Conservation (phyloP, 2,113 vertebrate species). For the Felis chaus region DNA sequence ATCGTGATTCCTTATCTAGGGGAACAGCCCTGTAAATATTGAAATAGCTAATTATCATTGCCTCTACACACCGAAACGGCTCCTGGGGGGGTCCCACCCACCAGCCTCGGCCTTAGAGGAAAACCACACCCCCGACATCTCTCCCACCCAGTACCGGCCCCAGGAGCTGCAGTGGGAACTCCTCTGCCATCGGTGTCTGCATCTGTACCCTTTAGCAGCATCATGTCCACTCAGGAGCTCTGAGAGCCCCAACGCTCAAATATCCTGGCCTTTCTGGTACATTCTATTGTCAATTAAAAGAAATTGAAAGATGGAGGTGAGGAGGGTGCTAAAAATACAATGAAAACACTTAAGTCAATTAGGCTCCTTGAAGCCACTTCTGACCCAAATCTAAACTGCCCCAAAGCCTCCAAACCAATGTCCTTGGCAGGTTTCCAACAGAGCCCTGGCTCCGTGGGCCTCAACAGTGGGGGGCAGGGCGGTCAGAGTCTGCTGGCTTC, state of each 20-base stretch:
- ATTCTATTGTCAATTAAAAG: slow-evolving; percentile 7
- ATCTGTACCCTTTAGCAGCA: background rate
- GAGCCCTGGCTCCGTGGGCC: background rate
- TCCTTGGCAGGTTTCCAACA: slow-evolving; percentile 7
- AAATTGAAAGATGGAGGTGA: background rate
- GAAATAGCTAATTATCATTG: background rate
- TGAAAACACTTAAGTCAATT: slow-evolving; percentile 49
- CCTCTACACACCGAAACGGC: background rate
- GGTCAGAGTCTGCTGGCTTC: slow-evolving; percentile 48
- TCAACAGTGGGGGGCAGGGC: background rate
- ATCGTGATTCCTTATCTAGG: background rate
- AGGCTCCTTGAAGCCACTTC: slow-evolving; percentile 50
- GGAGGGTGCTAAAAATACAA: slow-evolving; percentile 5
- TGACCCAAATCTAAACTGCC: slow-evolving; percentile 68
- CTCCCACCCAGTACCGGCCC: background rate
- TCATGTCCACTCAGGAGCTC: background rate
- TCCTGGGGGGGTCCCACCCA: background rate
- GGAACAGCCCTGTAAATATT: background rate
- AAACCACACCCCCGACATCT: background rate
- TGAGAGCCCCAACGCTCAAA: background rate
- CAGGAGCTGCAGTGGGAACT: background rate
- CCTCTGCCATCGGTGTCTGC: background rate
- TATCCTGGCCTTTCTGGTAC: background rate
- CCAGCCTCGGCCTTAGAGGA: background rate
- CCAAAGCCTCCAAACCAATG: slow-evolving; percentile 61